phyloP scores from a whole-genome alignment of 2,888 invertebrate species.

The Epinotia ramella region DNA sequence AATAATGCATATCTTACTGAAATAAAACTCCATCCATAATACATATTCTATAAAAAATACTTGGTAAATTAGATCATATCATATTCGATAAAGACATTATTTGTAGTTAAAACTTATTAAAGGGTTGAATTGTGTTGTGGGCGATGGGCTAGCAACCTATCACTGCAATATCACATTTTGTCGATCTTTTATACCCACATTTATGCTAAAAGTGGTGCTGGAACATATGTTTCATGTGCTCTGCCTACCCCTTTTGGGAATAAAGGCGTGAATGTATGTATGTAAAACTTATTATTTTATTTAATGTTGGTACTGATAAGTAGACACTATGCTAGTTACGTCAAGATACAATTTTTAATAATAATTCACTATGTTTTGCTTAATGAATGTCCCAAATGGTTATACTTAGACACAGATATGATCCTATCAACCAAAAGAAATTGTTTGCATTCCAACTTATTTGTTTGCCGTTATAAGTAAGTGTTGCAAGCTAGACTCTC shows the following conservation, averaged over 20 bases:
- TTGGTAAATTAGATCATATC: neutral
- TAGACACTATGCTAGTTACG: neutral
- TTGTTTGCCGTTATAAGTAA: neutral
- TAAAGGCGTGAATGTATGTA: no score
- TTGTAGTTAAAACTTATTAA: neutral
- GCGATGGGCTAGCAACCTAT: no score
- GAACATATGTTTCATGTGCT: no score
- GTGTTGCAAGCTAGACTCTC: no score
- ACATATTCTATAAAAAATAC: neutral
- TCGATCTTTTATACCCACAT: no score
- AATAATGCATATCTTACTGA: neutral
- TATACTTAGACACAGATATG: neutral
- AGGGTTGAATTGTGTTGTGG: no score
- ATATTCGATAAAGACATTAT: neutral
- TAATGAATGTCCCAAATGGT: neutral
- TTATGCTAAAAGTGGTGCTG: no score
- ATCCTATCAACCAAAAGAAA: neutral
- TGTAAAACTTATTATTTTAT: neutral
- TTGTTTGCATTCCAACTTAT: no score
- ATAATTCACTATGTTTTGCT: neutral
- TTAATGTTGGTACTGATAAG: neutral
- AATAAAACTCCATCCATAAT: neutral
- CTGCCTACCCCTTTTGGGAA: no score
- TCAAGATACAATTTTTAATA: neutral
- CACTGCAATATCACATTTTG: no score